Percentiles rank a stretch among this genome's conserved stretches.
Conservation (phyloP, 2,113 vertebrate genomes). For the Merops nubicus region DNA sequence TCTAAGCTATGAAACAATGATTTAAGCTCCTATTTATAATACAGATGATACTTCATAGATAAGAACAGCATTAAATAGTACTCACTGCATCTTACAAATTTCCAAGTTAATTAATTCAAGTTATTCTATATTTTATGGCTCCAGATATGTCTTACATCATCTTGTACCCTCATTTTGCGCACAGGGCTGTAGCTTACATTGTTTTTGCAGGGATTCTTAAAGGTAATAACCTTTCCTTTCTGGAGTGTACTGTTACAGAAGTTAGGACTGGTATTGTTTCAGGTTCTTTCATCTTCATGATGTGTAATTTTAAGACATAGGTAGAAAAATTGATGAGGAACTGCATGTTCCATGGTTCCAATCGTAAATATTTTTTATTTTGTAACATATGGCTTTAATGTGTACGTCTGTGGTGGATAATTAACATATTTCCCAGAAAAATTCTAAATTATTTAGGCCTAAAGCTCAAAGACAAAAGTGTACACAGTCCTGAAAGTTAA, state of each 20-base stretch:
- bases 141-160: background rate
- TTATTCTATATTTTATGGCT: background rate
- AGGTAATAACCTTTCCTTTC: background rate
- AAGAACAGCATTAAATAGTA: background rate
- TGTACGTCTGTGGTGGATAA: background rate
- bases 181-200: background rate
- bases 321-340: background rate
- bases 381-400: background rate
- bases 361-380: background rate
- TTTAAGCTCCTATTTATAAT: background rate
- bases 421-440: background rate
- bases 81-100: background rate
- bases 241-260: background rate
- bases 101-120: background rate
- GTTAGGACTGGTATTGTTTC: background rate
- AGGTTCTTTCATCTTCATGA: background rate
- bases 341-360: background rate
- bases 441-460: accelerated
- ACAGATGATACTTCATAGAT: background rate
- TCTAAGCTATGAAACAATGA: background rate
- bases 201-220: background rate
- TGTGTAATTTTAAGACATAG: background rate
- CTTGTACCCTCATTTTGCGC: background rate
- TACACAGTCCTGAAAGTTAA: background rate
- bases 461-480: background rate